phyloP scores from a whole-genome alignment of 1,140 invertebrate species.

The Ceratosolen fusciceps region DNA sequence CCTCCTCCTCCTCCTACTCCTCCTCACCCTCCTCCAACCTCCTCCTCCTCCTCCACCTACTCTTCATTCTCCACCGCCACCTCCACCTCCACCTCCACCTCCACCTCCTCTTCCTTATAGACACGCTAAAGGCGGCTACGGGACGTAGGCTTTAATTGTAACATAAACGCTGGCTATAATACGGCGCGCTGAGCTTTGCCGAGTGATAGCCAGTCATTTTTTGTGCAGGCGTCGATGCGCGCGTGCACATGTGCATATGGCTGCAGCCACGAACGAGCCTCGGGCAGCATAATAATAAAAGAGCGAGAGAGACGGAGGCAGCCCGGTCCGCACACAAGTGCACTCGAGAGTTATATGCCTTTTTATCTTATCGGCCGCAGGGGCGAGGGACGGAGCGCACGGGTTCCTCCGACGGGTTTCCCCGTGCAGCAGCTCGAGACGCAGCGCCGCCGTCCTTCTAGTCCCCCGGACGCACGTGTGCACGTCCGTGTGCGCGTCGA shows the following conservation, averaged over 20 bases:
- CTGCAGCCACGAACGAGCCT: constrained; percentile 12
- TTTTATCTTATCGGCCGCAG: constrained; percentile 47
- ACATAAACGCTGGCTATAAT: constrained; percentile 36
- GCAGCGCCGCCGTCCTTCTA: constrained; percentile 27
- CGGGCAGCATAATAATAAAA: constrained; percentile 46
- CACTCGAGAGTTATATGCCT: constrained; percentile 14
- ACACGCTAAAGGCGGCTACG: background rate
- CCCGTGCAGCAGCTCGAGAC: constrained; percentile 21
- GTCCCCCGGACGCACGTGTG: background rate
- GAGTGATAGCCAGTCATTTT: background rate
- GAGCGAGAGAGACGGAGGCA: background rate
- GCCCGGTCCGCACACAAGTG: background rate
- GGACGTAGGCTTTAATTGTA: constrained; percentile 41
- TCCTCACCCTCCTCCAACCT: background rate
- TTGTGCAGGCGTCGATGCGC: constrained; percentile 16
- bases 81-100: background rate
- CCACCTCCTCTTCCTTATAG: background rate
- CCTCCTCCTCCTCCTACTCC: background rate
- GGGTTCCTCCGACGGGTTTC: background rate
- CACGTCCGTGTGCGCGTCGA: background rate
- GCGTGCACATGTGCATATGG: constrained; percentile 23
- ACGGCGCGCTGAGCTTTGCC: background rate
- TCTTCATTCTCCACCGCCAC: background rate
- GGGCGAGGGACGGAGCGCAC: background rate
- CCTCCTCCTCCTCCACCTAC: background rate